A percentile compares a stretch with the other conserved stretches of the same genome.
These are phyloP conservation scores for Eumeta japonica DNA, from an alignment of 1,140 invertebrate species.

Conservation along the genomic window DNA sequence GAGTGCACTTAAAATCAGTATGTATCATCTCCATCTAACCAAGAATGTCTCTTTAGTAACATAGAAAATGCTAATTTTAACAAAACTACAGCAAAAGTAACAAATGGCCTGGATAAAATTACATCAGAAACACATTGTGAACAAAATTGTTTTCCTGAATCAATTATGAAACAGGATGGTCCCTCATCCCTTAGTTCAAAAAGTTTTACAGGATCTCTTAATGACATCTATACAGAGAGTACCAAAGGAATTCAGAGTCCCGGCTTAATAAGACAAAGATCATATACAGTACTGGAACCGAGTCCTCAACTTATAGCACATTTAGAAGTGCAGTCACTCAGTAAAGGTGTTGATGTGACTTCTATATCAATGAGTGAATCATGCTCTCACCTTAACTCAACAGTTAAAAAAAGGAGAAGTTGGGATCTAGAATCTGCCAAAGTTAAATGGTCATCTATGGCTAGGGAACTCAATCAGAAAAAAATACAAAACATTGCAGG, in stretches of 20 bases:
- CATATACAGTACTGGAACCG: conserved; percentile 63
- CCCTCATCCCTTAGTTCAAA: conserved; percentile 41
- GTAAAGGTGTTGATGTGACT: conserved; percentile 46
- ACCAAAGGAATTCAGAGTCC: conserved; percentile 28
- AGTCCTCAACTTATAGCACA: conserved; percentile 63
- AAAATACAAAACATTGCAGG: conserved; percentile 14
- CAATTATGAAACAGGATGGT: conserved; percentile 25
- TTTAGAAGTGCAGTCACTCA: conserved; percentile 53
- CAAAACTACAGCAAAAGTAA: too few relatives aligned
- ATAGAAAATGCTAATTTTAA: too few relatives aligned
- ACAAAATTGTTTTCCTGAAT: conserved; percentile 20
- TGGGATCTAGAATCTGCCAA: conserved; percentile 57
- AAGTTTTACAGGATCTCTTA: conserved; percentile 50
- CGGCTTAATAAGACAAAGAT: conserved; percentile 61
- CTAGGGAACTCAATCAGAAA: conserved; percentile 36
- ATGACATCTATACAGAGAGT: conserved; percentile 40
- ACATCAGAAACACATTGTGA: neutral
- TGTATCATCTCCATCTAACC: too few relatives aligned
- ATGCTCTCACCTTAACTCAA: conserved; percentile 28
- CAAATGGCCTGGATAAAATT: too few relatives aligned
- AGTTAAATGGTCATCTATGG: conserved; percentile 44
- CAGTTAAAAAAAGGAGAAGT: conserved; percentile 46
- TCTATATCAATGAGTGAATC: conserved; percentile 53
- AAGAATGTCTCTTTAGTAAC: too few relatives aligned
- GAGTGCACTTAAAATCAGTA: too few relatives aligned